Percentiles rank a stretch among this genome's conserved stretches.
Conservation (phyloP, 64 coral and sea anemone species). For the Porites lutea region DNA sequence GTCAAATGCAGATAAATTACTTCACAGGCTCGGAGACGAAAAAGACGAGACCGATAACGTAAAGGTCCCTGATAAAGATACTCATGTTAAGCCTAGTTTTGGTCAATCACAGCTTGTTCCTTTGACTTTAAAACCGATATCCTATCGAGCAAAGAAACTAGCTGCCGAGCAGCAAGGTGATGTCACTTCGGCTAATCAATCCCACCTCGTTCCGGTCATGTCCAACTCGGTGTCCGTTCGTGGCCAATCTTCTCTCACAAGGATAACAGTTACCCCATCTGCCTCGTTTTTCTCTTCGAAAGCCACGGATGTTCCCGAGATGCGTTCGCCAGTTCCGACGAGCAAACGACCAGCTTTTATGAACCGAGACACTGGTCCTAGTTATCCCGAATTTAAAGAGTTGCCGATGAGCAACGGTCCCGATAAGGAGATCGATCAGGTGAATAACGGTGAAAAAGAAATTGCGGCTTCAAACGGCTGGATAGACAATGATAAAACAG, state of each 20-base stretch:
- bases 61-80: background rate
- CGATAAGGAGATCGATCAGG: background rate
- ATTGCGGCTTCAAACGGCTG: background rate
- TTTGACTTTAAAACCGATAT: slow-evolving; percentile 33
- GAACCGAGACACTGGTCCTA: background rate
- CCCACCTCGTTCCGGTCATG: background rate
- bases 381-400: slow-evolving; percentile 6
- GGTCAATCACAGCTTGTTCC: background rate
- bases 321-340: slow-evolving; percentile 45
- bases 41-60: background rate
- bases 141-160: slow-evolving; percentile 8
- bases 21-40: background rate
- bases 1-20: background rate
- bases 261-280: slow-evolving; percentile 21
- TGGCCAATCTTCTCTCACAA: slow-evolving; percentile 37
- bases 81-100: background rate
- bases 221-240: slow-evolving; percentile 40
- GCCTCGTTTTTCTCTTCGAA: slow-evolving; percentile 1
- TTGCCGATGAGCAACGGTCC: background rate
- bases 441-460: background rate
- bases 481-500: background rate
- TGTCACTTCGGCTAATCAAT: background rate
- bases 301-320: background rate
- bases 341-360: slow-evolving; percentile 28
- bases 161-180: background rate